Percentiles rank a stretch among this genome's conserved stretches.
Evolutionary conservation across 23 tunicate genomes (phyloP).

Genomic region (Corella eumyota): DNA sequence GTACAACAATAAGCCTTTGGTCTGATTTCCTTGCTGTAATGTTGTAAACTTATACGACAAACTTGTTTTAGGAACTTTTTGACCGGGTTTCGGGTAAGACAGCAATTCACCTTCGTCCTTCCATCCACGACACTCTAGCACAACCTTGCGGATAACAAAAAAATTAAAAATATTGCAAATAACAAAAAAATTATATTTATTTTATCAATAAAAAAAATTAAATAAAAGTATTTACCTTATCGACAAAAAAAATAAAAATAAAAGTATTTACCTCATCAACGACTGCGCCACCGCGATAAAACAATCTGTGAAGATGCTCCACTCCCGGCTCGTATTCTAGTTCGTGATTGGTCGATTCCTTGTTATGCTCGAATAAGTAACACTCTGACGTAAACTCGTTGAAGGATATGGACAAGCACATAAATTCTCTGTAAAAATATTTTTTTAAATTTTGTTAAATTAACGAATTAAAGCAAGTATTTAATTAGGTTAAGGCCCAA

Average conservation of each 20-base stretch:
- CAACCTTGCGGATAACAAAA: constrained; percentile 19
- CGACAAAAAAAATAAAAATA: background rate
- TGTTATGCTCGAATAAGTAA: constrained; percentile 47
- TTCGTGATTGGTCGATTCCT: constrained; percentile 10
- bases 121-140: constrained; percentile 88
- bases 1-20: constrained; percentile 61
- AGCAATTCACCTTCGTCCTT: constrained; percentile 78
- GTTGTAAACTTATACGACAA: constrained; percentile 89
- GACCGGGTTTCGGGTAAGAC: constrained; percentile 42
- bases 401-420: constrained; percentile 68
- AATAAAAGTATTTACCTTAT: background rate
- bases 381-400: constrained; percentile 27
- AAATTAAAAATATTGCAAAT: background rate
- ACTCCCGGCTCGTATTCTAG: constrained; percentile 7
- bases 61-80: constrained; percentile 35
- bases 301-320: constrained; percentile 44
- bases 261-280: constrained; percentile 62
- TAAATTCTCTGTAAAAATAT: constrained; percentile 54
- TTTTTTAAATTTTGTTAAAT: background rate
- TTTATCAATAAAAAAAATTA: background rate
- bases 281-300: constrained; percentile 82
- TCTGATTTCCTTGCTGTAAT: constrained; percentile 39
- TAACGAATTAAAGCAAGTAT: too few relatives aligned
- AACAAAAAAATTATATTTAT: background rate
- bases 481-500: too few relatives aligned